Conservation (phyloP, 2,113 vertebrate species). For the Porphyrio hochstetteri region DNA sequence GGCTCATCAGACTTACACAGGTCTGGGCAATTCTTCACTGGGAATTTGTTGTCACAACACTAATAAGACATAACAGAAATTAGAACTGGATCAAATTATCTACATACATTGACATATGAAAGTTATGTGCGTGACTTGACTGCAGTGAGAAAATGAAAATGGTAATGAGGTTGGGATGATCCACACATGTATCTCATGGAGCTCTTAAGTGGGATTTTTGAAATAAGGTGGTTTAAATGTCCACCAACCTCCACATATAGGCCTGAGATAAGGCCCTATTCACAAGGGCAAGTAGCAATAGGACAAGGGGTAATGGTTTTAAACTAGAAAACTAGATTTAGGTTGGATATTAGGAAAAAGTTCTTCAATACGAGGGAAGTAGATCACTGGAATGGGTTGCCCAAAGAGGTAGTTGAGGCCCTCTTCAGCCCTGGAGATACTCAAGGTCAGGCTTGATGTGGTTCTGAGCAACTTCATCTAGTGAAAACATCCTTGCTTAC, state of each 20-base stretch:
- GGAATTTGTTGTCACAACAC: not conserved
- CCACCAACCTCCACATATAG: not conserved
- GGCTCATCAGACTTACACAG: slow-evolving; percentile 13
- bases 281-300: too few relatives aligned
- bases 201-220: not conserved
- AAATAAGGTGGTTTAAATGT: not conserved
- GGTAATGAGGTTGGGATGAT: not conserved
- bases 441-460: too few relatives aligned
- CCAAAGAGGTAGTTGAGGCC: too few relatives aligned
- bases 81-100: slow-evolving; percentile 14
- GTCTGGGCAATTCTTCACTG: not conserved
- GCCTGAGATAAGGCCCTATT: too few relatives aligned
- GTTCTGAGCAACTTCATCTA: too few relatives aligned
- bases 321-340: too few relatives aligned
- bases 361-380: too few relatives aligned
- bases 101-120: not conserved
- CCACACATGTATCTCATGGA: not conserved
- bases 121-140: not conserved
- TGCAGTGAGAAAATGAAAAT: not conserved
- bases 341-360: too few relatives aligned
- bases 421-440: too few relatives aligned
- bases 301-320: too few relatives aligned
- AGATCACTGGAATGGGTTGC: too few relatives aligned
- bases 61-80: slow-evolving; percentile 24
- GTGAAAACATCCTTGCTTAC: too few relatives aligned